These are phyloP conservation scores for Hexactinellida sp. DNA, from an alignment of 37 sponge, comb jelly and placozoan genomes.

Conservation along the genomic window DNA sequence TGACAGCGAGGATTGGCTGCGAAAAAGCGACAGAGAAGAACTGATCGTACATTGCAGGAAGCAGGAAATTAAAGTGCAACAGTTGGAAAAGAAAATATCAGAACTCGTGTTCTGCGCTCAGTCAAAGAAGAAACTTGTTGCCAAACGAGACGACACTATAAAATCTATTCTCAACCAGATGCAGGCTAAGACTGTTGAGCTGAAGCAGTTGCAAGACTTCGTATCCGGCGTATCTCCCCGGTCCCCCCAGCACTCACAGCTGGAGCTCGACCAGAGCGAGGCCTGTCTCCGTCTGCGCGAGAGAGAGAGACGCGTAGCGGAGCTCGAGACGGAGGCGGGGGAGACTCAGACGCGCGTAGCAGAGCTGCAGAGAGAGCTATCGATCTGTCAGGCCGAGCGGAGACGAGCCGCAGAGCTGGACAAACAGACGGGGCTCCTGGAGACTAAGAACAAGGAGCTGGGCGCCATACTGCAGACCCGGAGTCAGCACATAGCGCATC, in stretches of 20 bases:
- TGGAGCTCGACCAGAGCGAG: not conserved
- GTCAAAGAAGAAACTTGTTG: not conserved
- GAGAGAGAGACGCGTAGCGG: not conserved
- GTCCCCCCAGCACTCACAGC: not conserved
- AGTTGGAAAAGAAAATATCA: conserved; percentile 7
- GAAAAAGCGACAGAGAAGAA: not conserved
- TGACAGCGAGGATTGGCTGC: not conserved
- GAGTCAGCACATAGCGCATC: conserved; percentile 5
- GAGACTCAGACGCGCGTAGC: not conserved
- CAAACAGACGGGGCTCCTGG: not conserved
- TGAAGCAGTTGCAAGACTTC: conserved; percentile 12
- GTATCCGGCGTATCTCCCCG: not conserved
- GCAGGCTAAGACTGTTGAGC: not conserved
- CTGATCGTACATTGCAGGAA: not conserved
- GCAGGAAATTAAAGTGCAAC: not conserved
- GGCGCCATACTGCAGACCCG: not conserved
- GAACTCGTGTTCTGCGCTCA: not conserved
- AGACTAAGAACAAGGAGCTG: not conserved
- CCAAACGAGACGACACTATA: conserved; percentile 6
- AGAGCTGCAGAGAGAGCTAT: not conserved
- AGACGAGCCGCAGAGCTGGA: not conserved
- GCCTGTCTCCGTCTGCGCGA: not conserved
- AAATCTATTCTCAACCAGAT: not conserved
- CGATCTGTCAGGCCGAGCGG: not conserved
- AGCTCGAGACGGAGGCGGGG: not conserved